Percentiles rank a stretch among this genome's conserved stretches.
Evolutionary conservation across 1,140 invertebrate genomes (phyloP).

Genomic region (Solenopsis fugax): DNA sequence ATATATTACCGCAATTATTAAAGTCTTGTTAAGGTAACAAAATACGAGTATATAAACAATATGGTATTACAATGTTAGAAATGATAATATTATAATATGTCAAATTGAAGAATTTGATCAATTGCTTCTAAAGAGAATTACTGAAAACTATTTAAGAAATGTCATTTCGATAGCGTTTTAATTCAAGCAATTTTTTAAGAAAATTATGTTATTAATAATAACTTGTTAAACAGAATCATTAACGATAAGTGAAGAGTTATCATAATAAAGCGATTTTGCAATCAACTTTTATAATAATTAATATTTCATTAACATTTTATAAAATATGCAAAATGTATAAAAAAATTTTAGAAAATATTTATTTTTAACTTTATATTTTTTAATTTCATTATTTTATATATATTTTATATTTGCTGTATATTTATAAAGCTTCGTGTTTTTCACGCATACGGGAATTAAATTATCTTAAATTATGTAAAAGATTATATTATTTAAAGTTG

Average conservation of each 20-base stretch:
- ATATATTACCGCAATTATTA: too few relatives aligned
- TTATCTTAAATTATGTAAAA: background rate
- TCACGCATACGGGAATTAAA: background rate
- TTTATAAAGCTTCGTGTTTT: background rate
- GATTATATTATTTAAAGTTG: slow-evolving; percentile 2
- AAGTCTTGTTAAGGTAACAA: too few relatives aligned
- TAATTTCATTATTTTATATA: too few relatives aligned
- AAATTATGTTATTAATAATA: background rate
- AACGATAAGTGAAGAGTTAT: background rate
- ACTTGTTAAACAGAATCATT: background rate
- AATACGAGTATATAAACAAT: too few relatives aligned
- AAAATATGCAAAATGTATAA: background rate
- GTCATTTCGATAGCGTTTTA: background rate
- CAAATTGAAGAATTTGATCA: too few relatives aligned
- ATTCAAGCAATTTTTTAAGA: background rate
- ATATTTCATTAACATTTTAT: slow-evolving; percentile 3
- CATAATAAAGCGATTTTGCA: background rate
- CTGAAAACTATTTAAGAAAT: too few relatives aligned
- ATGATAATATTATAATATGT: too few relatives aligned
- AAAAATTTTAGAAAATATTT: background rate
- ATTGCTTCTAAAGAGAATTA: too few relatives aligned
- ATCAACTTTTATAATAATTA: background rate
- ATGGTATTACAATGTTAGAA: too few relatives aligned
- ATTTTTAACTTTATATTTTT: background rate
- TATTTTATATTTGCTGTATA: background rate